Evolutionary conservation across 2,113 vertebrate genomes (phyloP).

Genomic region (Urocolius indicus): DNA sequence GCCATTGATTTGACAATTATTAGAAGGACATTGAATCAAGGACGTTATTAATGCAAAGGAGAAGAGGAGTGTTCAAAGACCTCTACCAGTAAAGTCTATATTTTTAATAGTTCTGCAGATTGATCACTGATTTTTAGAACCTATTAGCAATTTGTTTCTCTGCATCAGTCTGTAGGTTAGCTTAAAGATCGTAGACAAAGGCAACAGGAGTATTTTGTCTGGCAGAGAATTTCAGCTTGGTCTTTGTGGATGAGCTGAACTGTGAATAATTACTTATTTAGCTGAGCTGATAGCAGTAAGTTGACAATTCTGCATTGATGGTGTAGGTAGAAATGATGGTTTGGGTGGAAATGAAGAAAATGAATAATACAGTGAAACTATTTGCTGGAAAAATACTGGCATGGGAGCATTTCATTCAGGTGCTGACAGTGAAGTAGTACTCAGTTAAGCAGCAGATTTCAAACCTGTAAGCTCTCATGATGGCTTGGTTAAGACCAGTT

Average conservation of each 20-base stretch:
- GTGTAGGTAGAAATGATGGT: not conserved
- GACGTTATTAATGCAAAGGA: not conserved
- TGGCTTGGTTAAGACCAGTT: not conserved
- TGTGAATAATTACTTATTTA: not conserved
- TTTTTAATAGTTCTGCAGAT: conserved; percentile 10
- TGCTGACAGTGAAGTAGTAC: not conserved
- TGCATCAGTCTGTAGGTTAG: not conserved
- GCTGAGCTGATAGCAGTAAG: not conserved
- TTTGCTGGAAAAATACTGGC: not conserved
- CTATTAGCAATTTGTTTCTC: not conserved
- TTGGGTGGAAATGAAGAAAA: not conserved
- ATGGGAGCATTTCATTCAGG: not conserved
- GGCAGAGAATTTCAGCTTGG: not conserved
- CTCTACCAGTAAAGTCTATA: not conserved
- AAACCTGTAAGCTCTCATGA: not conserved
- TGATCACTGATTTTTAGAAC: conserved; percentile 26
- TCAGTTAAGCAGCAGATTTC: not conserved
- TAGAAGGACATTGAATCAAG: not conserved
- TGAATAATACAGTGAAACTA: not conserved
- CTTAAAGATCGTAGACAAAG: not conserved
- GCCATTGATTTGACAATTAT: conserved; percentile 29
- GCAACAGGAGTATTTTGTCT: not conserved
- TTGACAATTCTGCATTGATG: not conserved
- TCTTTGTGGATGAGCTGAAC: not conserved
- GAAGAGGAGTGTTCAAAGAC: not conserved